A percentile compares a stretch with the other conserved stretches of the same genome.
phyloP scores from a whole-genome alignment of 2,113 vertebrate genomes.

The Chamaetylas fuelleborni region DNA sequence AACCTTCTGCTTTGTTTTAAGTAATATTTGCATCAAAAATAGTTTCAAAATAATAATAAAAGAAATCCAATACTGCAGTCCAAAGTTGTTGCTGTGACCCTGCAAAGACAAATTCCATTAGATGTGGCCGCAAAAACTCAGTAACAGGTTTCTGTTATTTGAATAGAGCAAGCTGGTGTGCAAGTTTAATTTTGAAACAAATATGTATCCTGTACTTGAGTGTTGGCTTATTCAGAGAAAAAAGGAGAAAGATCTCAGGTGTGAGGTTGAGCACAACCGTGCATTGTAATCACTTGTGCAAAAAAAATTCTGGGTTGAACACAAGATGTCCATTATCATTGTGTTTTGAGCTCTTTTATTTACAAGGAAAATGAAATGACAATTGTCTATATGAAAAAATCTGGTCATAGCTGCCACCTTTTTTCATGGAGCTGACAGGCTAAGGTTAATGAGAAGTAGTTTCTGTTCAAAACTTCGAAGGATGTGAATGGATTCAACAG shows the following conservation, averaged over 20 bases:
- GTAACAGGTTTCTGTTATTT: background rate
- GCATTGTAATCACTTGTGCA: background rate
- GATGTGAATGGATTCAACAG: background rate
- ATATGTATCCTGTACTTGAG: background rate
- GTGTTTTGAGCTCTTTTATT: background rate
- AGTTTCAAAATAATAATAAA: background rate
- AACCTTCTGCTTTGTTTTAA: background rate
- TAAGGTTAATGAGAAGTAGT: background rate
- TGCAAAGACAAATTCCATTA: background rate
- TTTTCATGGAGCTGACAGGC: background rate
- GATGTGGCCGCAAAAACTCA: background rate
- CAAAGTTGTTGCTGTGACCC: background rate
- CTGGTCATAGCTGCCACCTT: background rate
- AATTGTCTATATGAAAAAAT: background rate
- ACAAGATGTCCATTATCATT: background rate
- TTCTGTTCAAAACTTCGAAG: background rate
- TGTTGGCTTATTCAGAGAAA: background rate
- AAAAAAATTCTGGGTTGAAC: background rate
- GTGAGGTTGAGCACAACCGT: background rate
- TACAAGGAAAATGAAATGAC: background rate
- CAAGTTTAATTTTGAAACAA: background rate
- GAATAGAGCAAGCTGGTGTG: background rate
- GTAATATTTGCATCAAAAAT: background rate
- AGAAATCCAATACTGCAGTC: background rate
- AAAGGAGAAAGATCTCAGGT: background rate